Evolutionary conservation across 1,140 invertebrate genomes (phyloP), one percentile per base, ranked within the genome.

Genomic region (Halictus rubicundus): DNA sequence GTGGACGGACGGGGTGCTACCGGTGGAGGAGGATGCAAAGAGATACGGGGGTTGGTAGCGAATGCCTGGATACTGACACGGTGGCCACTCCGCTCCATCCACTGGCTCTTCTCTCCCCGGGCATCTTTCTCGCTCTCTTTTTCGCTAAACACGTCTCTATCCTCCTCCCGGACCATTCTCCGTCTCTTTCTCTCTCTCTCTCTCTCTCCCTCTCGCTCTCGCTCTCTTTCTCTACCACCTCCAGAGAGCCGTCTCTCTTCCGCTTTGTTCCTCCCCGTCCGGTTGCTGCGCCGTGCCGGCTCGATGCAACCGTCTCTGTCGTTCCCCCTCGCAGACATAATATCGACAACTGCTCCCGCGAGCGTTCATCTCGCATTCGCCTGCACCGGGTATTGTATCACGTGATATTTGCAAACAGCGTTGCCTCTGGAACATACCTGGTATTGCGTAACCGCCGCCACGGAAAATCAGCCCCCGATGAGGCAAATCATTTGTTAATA

Each of bases 41-140:
- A 83, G 75, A 64, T 46, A 61, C 74, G 46, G 66, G 79, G 81
- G 74, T 84, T 75, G 74, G 60, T 72, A 74, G 83, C 78, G 81
- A 87, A 86, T 84, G 88, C 83, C 83, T 85, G 85, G 88, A 82
- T 87, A 85, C 87, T 86, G 87, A 87, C 85, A 88, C 80, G 68
- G 32, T 78, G 68, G 65, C 68, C 60, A 80, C 71, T 54, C 73
- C 42, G 72, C 64, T 87, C 57, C 71, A 78, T 59, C 73, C 59
- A 77, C 39, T 37, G 21, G 23, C 77, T 68, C 64, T 54, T 64
- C 72, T 78, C 65, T 19, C 68, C 65, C 66, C 32, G 69, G 25
- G 60, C 25, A 5, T 46, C 39, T 25, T 9, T 25, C 32, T 32
- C 12, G 14, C 57, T 52, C 39, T 27, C 12, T 65, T 25, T 61